Percentiles rank a stretch among this genome's conserved stretches.
Evolutionary conservation across 2,113 vertebrate species (phyloP).

Genomic region (Octodon degus): DNA sequence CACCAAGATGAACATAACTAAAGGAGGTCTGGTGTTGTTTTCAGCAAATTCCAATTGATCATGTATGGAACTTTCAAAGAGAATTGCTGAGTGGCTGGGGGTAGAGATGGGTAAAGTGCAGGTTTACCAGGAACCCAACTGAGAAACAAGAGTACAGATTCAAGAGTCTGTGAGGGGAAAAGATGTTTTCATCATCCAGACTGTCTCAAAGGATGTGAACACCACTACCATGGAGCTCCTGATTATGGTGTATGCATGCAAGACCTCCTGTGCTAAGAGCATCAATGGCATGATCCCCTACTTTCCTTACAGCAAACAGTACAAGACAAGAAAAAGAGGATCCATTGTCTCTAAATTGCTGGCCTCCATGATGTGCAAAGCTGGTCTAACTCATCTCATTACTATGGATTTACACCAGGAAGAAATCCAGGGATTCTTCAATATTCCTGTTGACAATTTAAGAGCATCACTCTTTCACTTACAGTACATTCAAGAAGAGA

Average conservation of each 20-base stretch:
- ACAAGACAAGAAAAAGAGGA: slow-evolving; percentile 99
- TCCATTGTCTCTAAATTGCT: slow-evolving; percentile 98
- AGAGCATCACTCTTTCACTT: slow-evolving; percentile 97
- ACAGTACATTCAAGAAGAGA: slow-evolving; percentile 98
- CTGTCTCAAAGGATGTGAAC: slow-evolving; percentile 96
- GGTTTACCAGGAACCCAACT: slow-evolving; percentile 98
- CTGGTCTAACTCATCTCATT: slow-evolving; percentile 91
- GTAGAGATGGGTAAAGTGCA: slow-evolving; percentile 98
- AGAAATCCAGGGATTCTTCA: slow-evolving; percentile 99
- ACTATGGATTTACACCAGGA: slow-evolving; percentile 92
- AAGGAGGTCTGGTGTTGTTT: slow-evolving; percentile 97
- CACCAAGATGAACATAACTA: slow-evolving; percentile 95
- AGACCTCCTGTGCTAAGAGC: slow-evolving; percentile 96
- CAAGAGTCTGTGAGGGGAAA: slow-evolving; percentile 98
- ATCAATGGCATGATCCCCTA: slow-evolving; percentile 98
- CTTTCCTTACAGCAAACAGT: slow-evolving; percentile 99
- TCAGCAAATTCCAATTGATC: slow-evolving; percentile 97
- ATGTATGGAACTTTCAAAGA: slow-evolving; percentile 94
- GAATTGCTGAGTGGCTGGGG: slow-evolving; percentile 97
- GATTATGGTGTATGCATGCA: slow-evolving; percentile 98
- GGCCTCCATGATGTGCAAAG: slow-evolving; percentile 99
- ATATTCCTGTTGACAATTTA: slow-evolving; percentile 98
- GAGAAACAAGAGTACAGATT: slow-evolving; percentile 98
- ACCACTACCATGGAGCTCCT: slow-evolving; percentile 98
- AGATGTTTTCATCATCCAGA: slow-evolving; percentile 98